Conservation (phyloP, 1,140 invertebrate species). For the Dinothrombium tinctorium region DNA sequence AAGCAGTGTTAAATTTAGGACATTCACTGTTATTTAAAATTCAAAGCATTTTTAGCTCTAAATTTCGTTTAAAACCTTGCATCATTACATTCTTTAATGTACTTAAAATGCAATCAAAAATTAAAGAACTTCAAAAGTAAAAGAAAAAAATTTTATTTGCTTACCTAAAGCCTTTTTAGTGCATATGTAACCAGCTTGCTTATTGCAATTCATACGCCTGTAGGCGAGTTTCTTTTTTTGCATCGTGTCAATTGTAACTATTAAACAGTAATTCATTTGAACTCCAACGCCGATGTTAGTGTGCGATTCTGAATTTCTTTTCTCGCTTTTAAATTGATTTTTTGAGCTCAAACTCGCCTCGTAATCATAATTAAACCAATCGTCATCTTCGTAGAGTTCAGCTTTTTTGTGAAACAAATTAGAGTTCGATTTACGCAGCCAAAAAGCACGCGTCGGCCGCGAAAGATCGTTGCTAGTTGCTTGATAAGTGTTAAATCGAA, state of each 20-base stretch:
- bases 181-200: conserved; percentile 33
- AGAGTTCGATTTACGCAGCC: background rate
- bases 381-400: background rate
- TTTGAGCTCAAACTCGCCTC: no score
- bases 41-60: no score
- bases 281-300: background rate
- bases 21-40: no score
- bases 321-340: no score
- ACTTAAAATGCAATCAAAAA: background rate
- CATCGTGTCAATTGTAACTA: background rate
- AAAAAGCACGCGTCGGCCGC: background rate
- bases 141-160: background rate
- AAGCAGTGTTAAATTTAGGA: no score
- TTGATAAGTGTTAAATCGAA: background rate
- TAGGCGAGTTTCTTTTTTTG: background rate
- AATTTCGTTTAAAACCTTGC: background rate
- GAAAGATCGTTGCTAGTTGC: background rate
- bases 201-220: conserved; percentile 27
- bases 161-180: conserved; percentile 22
- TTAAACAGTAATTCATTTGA: background rate
- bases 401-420: background rate
- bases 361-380: background rate
- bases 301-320: background rate
- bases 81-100: background rate
- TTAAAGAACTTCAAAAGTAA: background rate